phyloP scores from a whole-genome alignment of 2,113 vertebrate genomes.

The Atrichornis clamosus region DNA sequence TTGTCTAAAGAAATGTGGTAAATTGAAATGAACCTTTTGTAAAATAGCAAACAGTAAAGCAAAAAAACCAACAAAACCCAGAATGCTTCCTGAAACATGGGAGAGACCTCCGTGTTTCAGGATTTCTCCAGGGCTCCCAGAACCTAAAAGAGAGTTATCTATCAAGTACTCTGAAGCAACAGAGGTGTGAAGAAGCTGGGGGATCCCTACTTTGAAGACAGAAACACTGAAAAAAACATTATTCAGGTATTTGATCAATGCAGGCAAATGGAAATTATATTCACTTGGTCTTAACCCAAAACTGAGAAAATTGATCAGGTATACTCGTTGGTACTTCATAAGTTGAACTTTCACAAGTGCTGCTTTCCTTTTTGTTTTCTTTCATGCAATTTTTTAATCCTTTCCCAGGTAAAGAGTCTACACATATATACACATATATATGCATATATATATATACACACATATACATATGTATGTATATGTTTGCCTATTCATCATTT shows the following conservation, averaged over 20 bases:
- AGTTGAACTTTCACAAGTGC: neutral
- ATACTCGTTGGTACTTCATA: neutral
- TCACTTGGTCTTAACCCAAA: neutral
- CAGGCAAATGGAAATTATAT: neutral
- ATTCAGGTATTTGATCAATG: neutral
- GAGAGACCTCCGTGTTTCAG: neutral
- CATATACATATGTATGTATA: no score
- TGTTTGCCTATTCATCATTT: no score
- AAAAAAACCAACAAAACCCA: neutral
- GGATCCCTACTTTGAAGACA: neutral
- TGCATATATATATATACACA: no score
- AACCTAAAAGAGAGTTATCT: neutral
- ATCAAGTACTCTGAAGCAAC: neutral
- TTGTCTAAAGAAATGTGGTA: neutral
- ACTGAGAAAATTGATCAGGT: neutral
- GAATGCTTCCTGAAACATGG: neutral
- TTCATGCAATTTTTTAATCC: neutral
- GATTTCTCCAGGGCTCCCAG: neutral
- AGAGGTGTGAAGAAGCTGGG: no score
- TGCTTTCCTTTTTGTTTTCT: neutral
- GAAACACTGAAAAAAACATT: neutral
- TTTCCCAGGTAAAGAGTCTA: no score
- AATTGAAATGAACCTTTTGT: neutral
- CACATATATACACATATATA: no score
- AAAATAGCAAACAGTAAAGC: neutral